phyloP scores from a whole-genome alignment of 92 coral and sea anemone species.

The Nematostella vectensis region DNA sequence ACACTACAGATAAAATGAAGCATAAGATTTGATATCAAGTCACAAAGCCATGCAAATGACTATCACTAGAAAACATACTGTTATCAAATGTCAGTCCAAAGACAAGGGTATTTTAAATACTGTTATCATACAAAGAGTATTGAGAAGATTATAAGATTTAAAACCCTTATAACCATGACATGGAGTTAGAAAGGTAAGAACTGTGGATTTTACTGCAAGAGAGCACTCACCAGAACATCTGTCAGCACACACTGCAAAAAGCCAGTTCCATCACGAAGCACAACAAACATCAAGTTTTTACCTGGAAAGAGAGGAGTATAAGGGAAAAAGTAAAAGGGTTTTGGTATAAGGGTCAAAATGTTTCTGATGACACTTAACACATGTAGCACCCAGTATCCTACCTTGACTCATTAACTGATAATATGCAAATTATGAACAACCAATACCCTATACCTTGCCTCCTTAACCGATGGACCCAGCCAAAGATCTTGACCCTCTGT shows the following conservation, averaged over 20 bases:
- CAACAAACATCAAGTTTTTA: constrained; percentile 85
- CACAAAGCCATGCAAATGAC: no score
- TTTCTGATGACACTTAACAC: no score
- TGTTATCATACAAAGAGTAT: no score
- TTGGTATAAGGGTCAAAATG: background rate
- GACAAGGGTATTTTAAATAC: background rate
- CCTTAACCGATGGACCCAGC: constrained; percentile 89
- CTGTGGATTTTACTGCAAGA: no score
- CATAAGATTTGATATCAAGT: no score
- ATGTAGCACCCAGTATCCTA: no score
- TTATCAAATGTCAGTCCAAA: background rate
- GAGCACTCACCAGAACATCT: constrained; percentile 69
- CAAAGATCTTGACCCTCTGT: constrained; percentile 71
- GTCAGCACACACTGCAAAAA: constrained; percentile 89
- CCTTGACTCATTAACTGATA: no score
- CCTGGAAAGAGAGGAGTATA: constrained; percentile 28
- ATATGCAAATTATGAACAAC: background rate
- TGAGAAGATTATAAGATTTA: no score
- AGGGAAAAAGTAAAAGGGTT: background rate
- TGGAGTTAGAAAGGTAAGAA: no score
- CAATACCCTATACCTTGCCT: constrained; percentile 72
- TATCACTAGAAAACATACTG: background rate
- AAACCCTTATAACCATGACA: no score
- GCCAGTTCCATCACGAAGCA: constrained; percentile 95
- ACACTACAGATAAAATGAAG: constrained; percentile 52